phyloP scores from a whole-genome alignment of 2,888 invertebrate genomes.

The Colostygia pectinataria region DNA sequence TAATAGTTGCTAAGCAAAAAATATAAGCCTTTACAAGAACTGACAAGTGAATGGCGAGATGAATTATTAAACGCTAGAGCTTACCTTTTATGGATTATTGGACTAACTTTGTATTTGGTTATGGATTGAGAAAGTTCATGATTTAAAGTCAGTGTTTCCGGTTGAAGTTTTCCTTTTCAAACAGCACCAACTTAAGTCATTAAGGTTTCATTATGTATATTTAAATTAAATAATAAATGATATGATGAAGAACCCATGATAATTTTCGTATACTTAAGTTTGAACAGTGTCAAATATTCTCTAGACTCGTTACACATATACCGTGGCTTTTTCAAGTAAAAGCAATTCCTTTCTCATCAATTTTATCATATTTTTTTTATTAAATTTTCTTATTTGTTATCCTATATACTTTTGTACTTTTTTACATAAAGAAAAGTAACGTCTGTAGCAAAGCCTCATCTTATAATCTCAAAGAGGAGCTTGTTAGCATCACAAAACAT shows the following conservation, averaged over 20 bases:
- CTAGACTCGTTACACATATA: too few species aligned
- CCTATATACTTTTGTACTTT: too few species aligned
- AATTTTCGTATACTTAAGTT: too few species aligned
- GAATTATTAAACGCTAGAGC: conserved; percentile 19
- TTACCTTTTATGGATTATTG: conserved; percentile 25
- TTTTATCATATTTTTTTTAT: too few species aligned
- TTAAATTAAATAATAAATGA: neutral
- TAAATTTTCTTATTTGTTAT: too few species aligned
- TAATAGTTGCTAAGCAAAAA: too few species aligned
- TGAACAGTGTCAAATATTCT: too few species aligned
- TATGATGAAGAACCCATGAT: too few species aligned
- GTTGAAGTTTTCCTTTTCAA: conserved; percentile 16
- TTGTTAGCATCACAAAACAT: conserved; percentile 26
- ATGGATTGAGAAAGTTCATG: conserved; percentile 29
- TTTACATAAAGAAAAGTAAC: neutral
- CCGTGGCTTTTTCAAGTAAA: too few species aligned
- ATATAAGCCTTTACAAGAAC: neutral
- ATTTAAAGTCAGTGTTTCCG: conserved; percentile 18
- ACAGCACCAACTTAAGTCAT: conserved; percentile 19
- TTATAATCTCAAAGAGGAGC: conserved; percentile 7
- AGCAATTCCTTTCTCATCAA: too few species aligned
- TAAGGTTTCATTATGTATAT: conserved; percentile 5
- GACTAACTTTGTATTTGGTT: conserved; percentile 25
- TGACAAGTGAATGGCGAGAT: neutral
- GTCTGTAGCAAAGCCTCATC: conserved; percentile 3